These are phyloP conservation scores for Kryptolebias ocellatus DNA, from an alignment of 2,797 vertebrate genomes.

Conservation along the genomic window DNA sequence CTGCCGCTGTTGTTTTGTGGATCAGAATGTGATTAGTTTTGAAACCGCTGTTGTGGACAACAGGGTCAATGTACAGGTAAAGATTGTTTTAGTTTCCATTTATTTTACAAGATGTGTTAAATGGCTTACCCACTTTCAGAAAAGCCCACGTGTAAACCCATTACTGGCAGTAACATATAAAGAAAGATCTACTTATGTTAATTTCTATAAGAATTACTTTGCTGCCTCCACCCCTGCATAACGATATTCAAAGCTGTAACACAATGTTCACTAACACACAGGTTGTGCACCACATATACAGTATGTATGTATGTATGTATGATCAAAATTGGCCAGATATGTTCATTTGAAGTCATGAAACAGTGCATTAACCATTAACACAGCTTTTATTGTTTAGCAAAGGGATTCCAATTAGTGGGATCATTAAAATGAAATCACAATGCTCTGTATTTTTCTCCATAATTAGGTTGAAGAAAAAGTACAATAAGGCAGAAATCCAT, in stretches of 20 bases:
- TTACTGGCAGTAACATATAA: too few species aligned
- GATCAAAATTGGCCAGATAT: not conserved
- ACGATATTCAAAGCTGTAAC: not conserved
- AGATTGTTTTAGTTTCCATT: too few species aligned
- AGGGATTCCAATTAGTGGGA: constrained; percentile 63
- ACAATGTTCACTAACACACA: not conserved
- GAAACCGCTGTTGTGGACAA: too few species aligned
- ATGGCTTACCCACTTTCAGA: too few species aligned
- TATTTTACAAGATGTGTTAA: too few species aligned
- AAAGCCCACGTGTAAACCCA: too few species aligned
- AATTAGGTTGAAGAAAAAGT: constrained; percentile 73
- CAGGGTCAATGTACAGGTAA: too few species aligned
- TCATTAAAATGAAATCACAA: constrained; percentile 66
- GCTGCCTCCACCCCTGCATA: constrained; percentile 1
- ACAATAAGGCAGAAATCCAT: constrained; percentile 69
- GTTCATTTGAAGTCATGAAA: constrained; percentile 28
- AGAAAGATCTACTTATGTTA: constrained; percentile 2
- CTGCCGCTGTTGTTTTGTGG: too few species aligned
- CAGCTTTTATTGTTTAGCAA: constrained; percentile 61
- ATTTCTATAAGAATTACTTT: constrained; percentile 31
- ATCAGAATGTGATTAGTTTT: too few species aligned
- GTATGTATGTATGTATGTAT: too few species aligned
- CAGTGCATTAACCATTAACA: constrained; percentile 61
- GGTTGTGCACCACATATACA: too few species aligned
- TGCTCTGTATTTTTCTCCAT: constrained; percentile 59